Percentiles rank a stretch among this genome's conserved stretches.
Evolutionary conservation across 37 sponge, comb jelly and placozoan species (phyloP).

Genomic region (Chondrosia reniformis): DNA sequence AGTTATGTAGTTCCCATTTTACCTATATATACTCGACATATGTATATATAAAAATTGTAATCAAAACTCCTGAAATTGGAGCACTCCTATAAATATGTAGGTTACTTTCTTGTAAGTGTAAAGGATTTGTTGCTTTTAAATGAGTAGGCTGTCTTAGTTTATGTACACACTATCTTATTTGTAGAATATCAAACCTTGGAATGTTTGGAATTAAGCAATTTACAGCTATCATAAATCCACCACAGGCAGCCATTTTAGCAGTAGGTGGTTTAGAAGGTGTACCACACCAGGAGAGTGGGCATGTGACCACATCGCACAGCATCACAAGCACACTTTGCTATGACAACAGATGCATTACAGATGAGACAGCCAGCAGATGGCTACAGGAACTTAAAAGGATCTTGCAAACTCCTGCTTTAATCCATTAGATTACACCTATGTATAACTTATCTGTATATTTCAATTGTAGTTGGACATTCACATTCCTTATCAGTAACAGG

Average conservation of each 20-base stretch:
- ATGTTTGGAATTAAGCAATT: constrained; percentile 18
- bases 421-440: too few species aligned
- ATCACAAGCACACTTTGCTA: not conserved
- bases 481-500: too few species aligned
- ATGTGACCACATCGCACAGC: not conserved
- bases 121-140: too few species aligned
- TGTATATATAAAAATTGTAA: too few species aligned
- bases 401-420: constrained; percentile 7
- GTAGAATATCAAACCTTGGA: constrained; percentile 18
- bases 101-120: too few species aligned
- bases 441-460: not conserved
- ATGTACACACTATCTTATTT: too few species aligned
- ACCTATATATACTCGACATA: too few species aligned
- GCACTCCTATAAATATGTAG: too few species aligned
- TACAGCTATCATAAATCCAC: constrained; percentile 23
- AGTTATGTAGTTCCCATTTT: too few species aligned
- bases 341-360: not conserved
- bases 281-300: not conserved
- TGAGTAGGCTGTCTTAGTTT: too few species aligned
- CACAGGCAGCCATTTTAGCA: constrained; percentile 24
- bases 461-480: too few species aligned
- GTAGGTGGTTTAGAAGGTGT: constrained; percentile 12
- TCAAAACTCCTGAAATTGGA: too few species aligned
- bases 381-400: not conserved
- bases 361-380: not conserved